These are phyloP conservation scores for Brachypterus glaber DNA, from an alignment of 2,888 invertebrate species.

Conservation along the genomic window DNA sequence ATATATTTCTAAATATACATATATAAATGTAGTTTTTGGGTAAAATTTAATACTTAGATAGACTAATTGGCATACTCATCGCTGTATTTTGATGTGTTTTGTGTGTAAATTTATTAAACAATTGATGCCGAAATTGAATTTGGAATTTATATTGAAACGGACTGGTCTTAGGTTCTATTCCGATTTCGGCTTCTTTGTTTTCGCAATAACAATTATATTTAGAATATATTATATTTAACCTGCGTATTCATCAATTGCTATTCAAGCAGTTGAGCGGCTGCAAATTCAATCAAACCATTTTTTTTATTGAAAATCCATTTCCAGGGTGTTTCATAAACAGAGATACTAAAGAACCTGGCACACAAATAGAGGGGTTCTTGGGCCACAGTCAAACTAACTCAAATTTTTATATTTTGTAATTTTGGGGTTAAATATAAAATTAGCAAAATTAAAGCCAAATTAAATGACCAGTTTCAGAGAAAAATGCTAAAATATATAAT, in stretches of 20 bases:
- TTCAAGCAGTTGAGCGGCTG: conserved; percentile 10
- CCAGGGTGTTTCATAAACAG: too few relatives aligned
- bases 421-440: too few relatives aligned
- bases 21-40: conserved; percentile 15
- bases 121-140: not conserved
- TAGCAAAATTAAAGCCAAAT: too few relatives aligned
- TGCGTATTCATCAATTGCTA: conserved; percentile 15
- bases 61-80: conserved; percentile 34
- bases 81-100: conserved; percentile 35
- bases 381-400: too few relatives aligned
- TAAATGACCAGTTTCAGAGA: too few relatives aligned
- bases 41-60: conserved; percentile 26
- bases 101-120: conserved; percentile 9
- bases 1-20: conserved; percentile 9
- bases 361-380: too few relatives aligned
- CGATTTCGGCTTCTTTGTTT: conserved; percentile 4
- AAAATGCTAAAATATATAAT: too few relatives aligned
- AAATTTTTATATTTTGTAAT: too few relatives aligned
- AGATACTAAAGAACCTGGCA: too few relatives aligned
- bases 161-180: conserved; percentile 1
- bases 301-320: too few relatives aligned
- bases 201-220: conserved; percentile 9
- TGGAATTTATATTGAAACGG: conserved; percentile 8
- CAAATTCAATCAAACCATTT: too few relatives aligned
- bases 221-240: conserved; percentile 17